These are phyloP conservation scores for Melopsittacus undulatus DNA, from an alignment of 2,797 vertebrate genomes.

Conservation along the genomic window DNA sequence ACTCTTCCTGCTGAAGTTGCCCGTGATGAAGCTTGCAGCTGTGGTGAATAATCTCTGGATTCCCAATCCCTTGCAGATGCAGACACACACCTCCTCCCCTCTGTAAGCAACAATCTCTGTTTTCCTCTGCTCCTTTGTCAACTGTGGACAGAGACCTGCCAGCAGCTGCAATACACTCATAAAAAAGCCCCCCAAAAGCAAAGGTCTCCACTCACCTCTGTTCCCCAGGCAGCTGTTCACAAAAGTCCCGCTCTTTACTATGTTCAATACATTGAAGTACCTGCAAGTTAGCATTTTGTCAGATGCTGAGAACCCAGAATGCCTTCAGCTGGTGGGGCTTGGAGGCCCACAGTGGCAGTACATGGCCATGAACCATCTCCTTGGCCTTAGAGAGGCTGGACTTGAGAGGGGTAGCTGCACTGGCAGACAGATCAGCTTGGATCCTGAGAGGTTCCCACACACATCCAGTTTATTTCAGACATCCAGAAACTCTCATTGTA, in stretches of 20 bases:
- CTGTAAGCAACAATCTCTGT: constrained; percentile 15
- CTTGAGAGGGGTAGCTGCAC: not conserved
- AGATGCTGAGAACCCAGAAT: not conserved
- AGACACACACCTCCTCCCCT: constrained; percentile 6
- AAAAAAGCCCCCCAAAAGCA: not conserved
- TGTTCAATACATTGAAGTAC: not conserved
- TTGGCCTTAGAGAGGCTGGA: not conserved
- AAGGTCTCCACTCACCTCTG: constrained; percentile 36
- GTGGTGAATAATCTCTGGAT: constrained; percentile 25
- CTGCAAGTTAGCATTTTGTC: not conserved
- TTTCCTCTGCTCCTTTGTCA: constrained; percentile 39
- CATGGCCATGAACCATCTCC: not conserved
- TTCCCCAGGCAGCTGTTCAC: constrained; percentile 28
- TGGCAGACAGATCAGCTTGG: not conserved
- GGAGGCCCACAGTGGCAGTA: accelerated
- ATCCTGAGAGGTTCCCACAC: not conserved
- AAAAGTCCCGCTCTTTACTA: not conserved
- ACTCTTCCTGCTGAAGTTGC: constrained; percentile 39
- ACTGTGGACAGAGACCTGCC: constrained; percentile 19
- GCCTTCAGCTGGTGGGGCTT: not conserved
- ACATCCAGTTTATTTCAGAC: not conserved
- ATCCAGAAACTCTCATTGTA: not conserved
- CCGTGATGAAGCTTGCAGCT: constrained; percentile 52
- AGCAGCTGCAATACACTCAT: constrained; percentile 37
- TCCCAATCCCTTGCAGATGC: constrained; percentile 51